These are phyloP conservation scores for Cyanoliseus patagonus DNA, from an alignment of 2,113 vertebrate genomes.

Conservation along the genomic window DNA sequence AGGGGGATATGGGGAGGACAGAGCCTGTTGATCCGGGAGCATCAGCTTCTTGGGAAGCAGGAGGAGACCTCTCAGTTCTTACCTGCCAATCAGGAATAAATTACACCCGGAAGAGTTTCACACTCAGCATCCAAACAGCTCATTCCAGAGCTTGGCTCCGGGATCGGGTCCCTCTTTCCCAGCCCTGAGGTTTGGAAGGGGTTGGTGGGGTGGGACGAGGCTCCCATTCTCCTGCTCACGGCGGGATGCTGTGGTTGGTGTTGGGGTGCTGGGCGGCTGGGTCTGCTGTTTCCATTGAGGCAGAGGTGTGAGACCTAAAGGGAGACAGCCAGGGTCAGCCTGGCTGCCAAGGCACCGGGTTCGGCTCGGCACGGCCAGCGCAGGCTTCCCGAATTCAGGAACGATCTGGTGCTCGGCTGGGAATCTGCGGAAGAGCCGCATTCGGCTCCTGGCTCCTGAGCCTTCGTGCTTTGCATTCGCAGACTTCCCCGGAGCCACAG, in stretches of 20 bases:
- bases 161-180: not conserved
- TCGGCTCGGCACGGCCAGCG: not conserved
- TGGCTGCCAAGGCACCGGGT: not conserved
- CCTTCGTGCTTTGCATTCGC: not conserved
- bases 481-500: rapidly evolving
- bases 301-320: not conserved
- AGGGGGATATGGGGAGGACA: not conserved
- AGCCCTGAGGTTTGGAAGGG: not conserved
- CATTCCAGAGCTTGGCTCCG: not conserved
- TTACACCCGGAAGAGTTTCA: not conserved
- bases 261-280: not conserved
- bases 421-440: not conserved
- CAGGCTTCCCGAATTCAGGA: not conserved
- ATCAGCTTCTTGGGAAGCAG: not conserved
- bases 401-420: not conserved
- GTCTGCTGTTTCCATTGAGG: not conserved
- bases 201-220: not conserved
- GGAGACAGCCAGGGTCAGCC: not conserved
- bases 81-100: not conserved
- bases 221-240: not conserved
- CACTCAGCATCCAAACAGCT: not conserved
- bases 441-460: not conserved
- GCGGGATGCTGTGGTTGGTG: not conserved
- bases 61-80: not conserved
- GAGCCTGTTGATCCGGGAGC: not conserved